These are phyloP conservation scores for Drosophila anomalipes DNA, from an alignment of 2,888 invertebrate species.

Conservation along the genomic window DNA sequence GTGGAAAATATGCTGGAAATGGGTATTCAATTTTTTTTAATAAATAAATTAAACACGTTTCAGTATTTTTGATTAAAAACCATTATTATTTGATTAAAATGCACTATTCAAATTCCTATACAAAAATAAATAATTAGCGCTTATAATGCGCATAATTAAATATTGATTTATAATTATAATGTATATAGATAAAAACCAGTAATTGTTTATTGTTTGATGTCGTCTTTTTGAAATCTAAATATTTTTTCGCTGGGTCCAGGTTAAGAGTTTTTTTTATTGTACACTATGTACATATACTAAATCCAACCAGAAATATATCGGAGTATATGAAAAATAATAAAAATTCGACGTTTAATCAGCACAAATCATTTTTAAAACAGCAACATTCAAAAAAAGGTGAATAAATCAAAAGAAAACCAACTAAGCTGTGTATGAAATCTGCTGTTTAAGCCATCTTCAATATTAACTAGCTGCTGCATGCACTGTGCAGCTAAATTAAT, in stretches of 20 bases:
- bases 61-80: not conserved
- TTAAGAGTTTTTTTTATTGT: too few relatives aligned
- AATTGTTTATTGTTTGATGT: not conserved
- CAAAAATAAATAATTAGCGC: not conserved
- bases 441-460: not conserved
- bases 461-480: not conserved
- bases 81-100: not conserved
- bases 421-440: not conserved
- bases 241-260: too few relatives aligned
- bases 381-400: not conserved
- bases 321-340: not conserved
- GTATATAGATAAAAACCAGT: not conserved
- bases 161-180: not conserved
- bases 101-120: not conserved
- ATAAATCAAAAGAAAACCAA: not conserved
- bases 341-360: not conserved
- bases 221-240: not conserved
- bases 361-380: not conserved
- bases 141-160: not conserved
- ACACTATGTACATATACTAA: not conserved
- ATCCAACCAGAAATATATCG: not conserved
- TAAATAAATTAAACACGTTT: not conserved
- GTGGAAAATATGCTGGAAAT: not conserved
- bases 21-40: not conserved
- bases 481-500: constrained; percentile 59